Base-by-base conservation (phyloP, 1,140 invertebrate species). In the Chymomyza costata region DNA sequence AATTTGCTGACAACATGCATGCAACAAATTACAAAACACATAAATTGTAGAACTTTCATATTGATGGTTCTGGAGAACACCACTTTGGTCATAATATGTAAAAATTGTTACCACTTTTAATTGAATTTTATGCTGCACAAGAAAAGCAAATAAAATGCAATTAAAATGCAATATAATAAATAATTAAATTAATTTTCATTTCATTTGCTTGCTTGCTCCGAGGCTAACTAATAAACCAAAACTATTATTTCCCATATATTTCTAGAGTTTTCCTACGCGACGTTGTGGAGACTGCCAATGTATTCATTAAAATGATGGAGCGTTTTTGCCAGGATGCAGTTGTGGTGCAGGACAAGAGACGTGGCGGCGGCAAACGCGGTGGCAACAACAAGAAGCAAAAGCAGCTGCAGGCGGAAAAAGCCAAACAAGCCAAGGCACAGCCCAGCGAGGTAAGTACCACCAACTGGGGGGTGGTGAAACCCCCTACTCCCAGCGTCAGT, bases 261-360 rank as follows among this genome's bases (percentile, higher is more conserved):
- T n/a, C 17, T 68, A 94, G 94, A 68, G 86, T 89, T 1, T 98
- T 94, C 86, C 87, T 98, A 37, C 90, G 91, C 46, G 96, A 99
- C 87, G 87, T 99, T 8, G 87, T 97, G 8, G 93, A 97, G 84
- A 95, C 95, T 0, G 91, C 91, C 17, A 96, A 99, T 87, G 87
- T 97, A 53, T 99, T 97, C 85, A 83, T 99, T 37, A 97, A 95
- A 89, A 93, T 98, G 90, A 85, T 99, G 52, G 94, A 98, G 85
- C 87, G 91, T 41, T 95, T 91, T 85, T 93, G 91, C 51, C 90
- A 88, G 65, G 90, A 91, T 53, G 88, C 88, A 13, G 86, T 97
- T 3, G 89, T 97, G 1, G 92, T 96, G 28, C 92, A 92, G 64
- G 93, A 93, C 76, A 91, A 84, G 30, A 59, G 64, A 17, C 55